Evolutionary conservation across 2,888 invertebrate genomes (phyloP).

Genomic region (Aphidius colemani): DNA sequence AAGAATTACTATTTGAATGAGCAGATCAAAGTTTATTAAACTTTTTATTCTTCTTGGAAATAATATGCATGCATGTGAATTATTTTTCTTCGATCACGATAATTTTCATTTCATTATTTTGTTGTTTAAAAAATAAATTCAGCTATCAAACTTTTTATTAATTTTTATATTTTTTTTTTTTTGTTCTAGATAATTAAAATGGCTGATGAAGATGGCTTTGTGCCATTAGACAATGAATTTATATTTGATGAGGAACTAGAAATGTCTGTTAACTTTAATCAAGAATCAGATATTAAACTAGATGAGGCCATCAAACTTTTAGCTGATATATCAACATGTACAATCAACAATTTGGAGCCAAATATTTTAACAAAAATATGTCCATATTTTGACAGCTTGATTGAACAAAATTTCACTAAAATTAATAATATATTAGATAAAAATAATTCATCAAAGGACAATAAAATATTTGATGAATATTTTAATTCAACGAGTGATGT

Average conservation of each 20-base stretch:
- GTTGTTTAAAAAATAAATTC: no score
- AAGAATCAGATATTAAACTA: slow-evolving; percentile 4
- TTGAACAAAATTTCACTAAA: slow-evolving; percentile 27
- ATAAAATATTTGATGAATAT: slow-evolving; percentile 16
- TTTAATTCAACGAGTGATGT: slow-evolving; percentile 8
- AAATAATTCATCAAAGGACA: slow-evolving; percentile 11
- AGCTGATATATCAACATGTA: slow-evolving; percentile 8
- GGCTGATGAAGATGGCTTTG: slow-evolving; percentile 12
- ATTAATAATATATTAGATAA: slow-evolving; percentile 24
- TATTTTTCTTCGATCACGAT: no score
- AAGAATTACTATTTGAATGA: no score
- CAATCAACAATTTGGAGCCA: not conserved
- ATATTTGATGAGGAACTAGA: slow-evolving; percentile 10
- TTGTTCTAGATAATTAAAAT: slow-evolving; percentile 4
- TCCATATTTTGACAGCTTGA: slow-evolving; percentile 15
- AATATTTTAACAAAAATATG: not conserved
- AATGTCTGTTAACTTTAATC: slow-evolving; percentile 8
- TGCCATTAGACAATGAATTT: slow-evolving; percentile 19
- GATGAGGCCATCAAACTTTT: slow-evolving; percentile 8
- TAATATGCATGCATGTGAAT: no score
- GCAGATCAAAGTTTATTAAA: no score
- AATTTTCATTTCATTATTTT: no score
- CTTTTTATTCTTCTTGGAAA: no score
- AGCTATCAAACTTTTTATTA: slow-evolving; percentile 2
- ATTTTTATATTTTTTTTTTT: not conserved